Percentiles rank a stretch among this genome's conserved stretches.
Conservation (phyloP, 2,113 vertebrate genomes). For the Caracal caracal region DNA sequence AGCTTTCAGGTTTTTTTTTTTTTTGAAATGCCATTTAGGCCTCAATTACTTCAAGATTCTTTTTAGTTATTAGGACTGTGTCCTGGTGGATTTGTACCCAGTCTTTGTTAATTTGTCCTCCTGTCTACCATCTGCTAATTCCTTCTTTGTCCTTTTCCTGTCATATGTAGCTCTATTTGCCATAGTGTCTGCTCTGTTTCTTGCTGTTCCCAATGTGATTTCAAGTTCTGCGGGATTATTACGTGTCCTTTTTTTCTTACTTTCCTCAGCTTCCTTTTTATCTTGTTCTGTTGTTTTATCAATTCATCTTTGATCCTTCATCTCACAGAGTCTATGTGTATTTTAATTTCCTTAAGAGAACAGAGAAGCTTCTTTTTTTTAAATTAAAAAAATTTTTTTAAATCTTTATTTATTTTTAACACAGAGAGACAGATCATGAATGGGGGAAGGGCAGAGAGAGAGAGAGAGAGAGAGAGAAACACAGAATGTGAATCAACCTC, state of each 20-base stretch:
- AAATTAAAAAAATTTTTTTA: too few relatives aligned
- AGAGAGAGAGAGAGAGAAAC: too few relatives aligned
- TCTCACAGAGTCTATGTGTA: neutral
- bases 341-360: slow-evolving; percentile 16
- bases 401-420: too few relatives aligned
- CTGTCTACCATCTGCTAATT: neutral
- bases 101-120: neutral
- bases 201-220: neutral
- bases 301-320: neutral
- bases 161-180: neutral
- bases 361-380: neutral
- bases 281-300: slow-evolving; percentile 29
- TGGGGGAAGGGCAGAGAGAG: too few relatives aligned
- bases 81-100: neutral
- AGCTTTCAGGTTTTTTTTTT: neutral
- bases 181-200: neutral
- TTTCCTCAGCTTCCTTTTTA: neutral
- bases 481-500: too few relatives aligned
- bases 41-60: neutral
- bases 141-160: neutral
- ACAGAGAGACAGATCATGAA: too few relatives aligned
- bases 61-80: neutral
- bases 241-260: neutral
- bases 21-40: slow-evolving; percentile 4
- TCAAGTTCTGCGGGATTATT: neutral